These are phyloP conservation scores for Felis catus DNA, from an alignment of 2,113 vertebrate species.

Conservation along the genomic window F.catus_Fca126_mat1.0 CM031415.1:73071501-73072000, in stretches of 20 bases:
- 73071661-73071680: not conserved
- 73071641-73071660: not conserved
- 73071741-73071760: not conserved
- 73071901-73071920: not conserved
- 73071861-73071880: not conserved
- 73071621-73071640: too few relatives aligned
- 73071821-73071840: not conserved
- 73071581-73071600: too few relatives aligned
- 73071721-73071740: not conserved
- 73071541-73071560: too few relatives aligned
- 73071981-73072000: not conserved
- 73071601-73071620: too few relatives aligned
- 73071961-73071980: not conserved
- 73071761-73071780: rapidly evolving
- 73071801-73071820: not conserved
- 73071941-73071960: not conserved
- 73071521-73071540: too few relatives aligned
- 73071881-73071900: not conserved
- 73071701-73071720: not conserved
- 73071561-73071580: too few relatives aligned
- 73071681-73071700: not conserved
- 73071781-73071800: not conserved
- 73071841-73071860: not conserved
- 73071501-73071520: too few relatives aligned
- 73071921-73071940: not conserved